phyloP scores from a whole-genome alignment of 2,113 vertebrate species.

The Delphinus delphis region DNA sequence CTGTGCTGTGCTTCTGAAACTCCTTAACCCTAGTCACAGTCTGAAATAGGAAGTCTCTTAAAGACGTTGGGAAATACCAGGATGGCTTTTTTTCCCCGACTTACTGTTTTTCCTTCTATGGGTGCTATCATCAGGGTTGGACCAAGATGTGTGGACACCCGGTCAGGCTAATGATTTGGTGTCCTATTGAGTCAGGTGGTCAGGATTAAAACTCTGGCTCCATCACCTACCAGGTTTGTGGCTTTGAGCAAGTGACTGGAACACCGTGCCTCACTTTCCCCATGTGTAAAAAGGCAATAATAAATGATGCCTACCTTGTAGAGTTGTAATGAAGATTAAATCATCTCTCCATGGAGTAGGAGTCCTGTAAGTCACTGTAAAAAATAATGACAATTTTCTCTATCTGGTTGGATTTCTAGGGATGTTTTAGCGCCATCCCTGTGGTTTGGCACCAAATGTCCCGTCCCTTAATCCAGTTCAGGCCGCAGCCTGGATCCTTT shows the following conservation, averaged over 20 bases:
- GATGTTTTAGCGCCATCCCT: background rate
- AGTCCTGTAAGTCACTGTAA: background rate
- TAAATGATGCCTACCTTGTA: background rate
- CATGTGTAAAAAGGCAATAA: background rate
- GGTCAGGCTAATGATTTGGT: background rate
- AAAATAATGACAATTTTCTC: background rate
- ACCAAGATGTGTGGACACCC: background rate
- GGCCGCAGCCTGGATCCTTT: background rate
- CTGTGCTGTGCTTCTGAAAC: background rate
- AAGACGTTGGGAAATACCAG: background rate
- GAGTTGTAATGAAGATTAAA: background rate
- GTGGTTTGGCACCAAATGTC: background rate
- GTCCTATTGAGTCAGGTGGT: background rate
- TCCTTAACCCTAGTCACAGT: background rate
- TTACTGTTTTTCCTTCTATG: background rate
- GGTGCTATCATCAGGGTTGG: background rate
- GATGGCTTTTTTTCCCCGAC: background rate
- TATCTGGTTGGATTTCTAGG: background rate
- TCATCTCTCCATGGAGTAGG: background rate
- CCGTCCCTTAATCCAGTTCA: background rate
- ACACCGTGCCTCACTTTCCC: background rate
- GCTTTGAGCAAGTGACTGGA: background rate
- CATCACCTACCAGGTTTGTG: background rate
- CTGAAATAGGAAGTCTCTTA: conserved; percentile 5
- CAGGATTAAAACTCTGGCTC: background rate